These are phyloP conservation scores for Xylocampa areola DNA, from an alignment of 2,888 invertebrate species.

Conservation along the genomic window DNA sequence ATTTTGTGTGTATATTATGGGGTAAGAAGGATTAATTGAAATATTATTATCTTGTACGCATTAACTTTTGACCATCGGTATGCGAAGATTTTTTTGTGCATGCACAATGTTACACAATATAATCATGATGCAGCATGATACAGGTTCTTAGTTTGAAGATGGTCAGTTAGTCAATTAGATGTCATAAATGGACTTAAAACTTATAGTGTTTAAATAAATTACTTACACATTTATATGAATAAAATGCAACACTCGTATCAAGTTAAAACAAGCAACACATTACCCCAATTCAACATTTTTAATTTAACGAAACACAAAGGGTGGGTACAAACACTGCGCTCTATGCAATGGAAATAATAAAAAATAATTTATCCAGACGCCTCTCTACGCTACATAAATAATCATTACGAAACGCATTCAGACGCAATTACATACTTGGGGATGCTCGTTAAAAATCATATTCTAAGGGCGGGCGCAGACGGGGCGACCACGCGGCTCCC, in stretches of 20 bases:
- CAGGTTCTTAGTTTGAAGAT: too few relatives aligned
- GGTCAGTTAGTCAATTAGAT: too few relatives aligned
- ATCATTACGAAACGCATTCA: conserved; percentile 81
- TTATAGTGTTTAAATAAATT: too few relatives aligned
- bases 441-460: conserved; percentile 82
- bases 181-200: too few relatives aligned
- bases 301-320: conserved; percentile 50
- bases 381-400: conserved; percentile 76
- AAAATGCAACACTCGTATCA: conserved; percentile 8
- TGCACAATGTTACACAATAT: too few relatives aligned
- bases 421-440: conserved; percentile 82
- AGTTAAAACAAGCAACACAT: conserved; percentile 31
- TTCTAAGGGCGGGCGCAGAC: conserved; percentile 66
- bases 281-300: conserved; percentile 39
- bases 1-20: too few relatives aligned
- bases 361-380: conserved; percentile 78
- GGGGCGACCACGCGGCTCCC: conserved; percentile 41
- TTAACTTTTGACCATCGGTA: too few relatives aligned
- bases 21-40: too few relatives aligned
- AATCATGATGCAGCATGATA: too few relatives aligned
- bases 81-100: too few relatives aligned
- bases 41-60: too few relatives aligned
- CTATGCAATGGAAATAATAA: conserved; percentile 75
- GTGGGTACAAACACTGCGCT: conserved; percentile 29
- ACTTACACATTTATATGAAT: too few relatives aligned